Conservation (phyloP, 2,888 invertebrate species). For the Lasioglossum zephyrum region DNA sequence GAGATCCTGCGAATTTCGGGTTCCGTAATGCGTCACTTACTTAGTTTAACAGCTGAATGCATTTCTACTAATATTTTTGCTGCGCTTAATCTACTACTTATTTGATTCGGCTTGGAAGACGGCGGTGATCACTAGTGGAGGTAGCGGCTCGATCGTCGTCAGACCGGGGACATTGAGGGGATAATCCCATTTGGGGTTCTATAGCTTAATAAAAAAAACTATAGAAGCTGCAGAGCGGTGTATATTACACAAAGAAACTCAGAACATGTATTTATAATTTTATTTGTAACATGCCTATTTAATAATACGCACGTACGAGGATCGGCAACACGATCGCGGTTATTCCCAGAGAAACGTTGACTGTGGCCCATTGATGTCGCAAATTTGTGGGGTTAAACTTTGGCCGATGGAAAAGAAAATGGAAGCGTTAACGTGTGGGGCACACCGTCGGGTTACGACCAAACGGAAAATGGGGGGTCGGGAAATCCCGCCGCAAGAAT, state of each 20-base stretch:
- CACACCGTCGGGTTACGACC: background rate
- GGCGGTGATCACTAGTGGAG: no score
- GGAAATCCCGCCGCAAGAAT: slow-evolving; percentile 39
- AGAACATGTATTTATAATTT: no score
- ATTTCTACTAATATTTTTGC: background rate
- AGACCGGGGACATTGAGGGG: no score
- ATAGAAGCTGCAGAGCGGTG: no score
- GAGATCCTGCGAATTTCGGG: background rate
- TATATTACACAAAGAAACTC: no score
- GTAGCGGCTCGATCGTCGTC: no score
- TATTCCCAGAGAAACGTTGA: background rate
- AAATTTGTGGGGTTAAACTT: background rate
- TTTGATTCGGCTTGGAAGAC: no score
- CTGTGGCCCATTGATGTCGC: background rate
- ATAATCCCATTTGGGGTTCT: no score
- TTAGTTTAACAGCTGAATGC: background rate
- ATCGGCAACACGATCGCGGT: background rate
- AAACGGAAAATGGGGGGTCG: slow-evolving; percentile 5
- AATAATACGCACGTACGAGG: background rate
- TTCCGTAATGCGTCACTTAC: background rate
- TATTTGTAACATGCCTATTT: no score
- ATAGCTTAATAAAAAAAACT: no score
- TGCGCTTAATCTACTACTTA: no score
- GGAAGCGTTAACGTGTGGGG: background rate
- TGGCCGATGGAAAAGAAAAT: background rate